Evolutionary conservation across 2,113 vertebrate species (phyloP).

Genomic region (Hyla sarda): DNA sequence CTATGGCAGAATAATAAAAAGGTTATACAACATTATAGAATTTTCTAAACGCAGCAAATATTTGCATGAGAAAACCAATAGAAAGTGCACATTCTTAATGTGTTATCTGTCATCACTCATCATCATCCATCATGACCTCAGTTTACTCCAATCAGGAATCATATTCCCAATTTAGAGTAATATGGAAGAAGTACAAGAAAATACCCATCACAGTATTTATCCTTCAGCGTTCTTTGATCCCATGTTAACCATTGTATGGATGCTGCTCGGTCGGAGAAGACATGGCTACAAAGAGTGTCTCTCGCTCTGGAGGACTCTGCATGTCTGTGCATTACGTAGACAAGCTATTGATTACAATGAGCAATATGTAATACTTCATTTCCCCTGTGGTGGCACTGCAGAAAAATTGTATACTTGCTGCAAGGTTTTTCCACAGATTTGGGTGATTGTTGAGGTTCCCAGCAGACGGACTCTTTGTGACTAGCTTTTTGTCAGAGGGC

Average conservation of each 20-base stretch:
- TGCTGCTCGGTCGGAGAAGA: neutral
- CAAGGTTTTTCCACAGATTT: too few relatives aligned
- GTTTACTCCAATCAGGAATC: neutral
- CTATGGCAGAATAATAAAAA: neutral
- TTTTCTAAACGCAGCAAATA: neutral
- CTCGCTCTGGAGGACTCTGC: neutral
- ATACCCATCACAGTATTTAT: neutral
- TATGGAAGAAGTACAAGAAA: neutral
- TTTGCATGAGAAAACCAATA: neutral
- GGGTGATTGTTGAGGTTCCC: neutral
- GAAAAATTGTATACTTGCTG: neutral
- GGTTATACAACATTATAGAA: neutral
- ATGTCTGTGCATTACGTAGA: neutral
- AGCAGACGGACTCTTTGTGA: neutral
- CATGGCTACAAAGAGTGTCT: neutral
- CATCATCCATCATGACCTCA: neutral
- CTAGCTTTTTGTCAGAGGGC: neutral
- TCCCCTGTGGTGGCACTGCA: neutral
- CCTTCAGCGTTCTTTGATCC: neutral
- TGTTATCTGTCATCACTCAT: neutral
- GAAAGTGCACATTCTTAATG: conserved; percentile 5
- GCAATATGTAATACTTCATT: neutral
- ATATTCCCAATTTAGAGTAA: neutral
- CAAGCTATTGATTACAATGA: neutral
- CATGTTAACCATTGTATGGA: neutral